A percentile compares a stretch with the other conserved stretches of the same genome.
Conservation (phyloP, 2,113 vertebrate genomes). For the Macquaria ambigua region DNA sequence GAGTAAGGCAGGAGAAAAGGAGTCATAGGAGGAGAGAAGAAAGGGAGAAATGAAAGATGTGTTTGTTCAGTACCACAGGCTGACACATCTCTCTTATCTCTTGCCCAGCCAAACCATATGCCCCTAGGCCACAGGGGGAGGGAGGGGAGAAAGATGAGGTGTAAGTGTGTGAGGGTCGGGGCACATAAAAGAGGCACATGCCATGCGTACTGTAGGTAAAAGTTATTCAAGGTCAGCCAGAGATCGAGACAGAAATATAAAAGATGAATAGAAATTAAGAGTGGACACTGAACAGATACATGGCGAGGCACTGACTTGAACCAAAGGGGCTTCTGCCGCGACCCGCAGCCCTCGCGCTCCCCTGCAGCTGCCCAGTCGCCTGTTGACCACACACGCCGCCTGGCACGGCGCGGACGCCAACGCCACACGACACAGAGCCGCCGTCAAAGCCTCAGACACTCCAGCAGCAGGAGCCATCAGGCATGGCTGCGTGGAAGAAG, state of each 20-base stretch:
- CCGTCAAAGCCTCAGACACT: conserved; percentile 72
- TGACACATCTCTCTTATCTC: conserved; percentile 93
- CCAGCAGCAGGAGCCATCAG: conserved; percentile 71
- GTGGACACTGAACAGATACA: conserved; percentile 16
- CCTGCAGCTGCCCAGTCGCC: conserved; percentile 38
- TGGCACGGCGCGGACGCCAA: conserved; percentile 69
- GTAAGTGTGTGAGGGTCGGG: conserved; percentile 45
- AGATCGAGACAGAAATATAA: background rate
- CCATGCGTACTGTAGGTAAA: conserved; percentile 28
- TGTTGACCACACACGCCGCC: conserved; percentile 79
- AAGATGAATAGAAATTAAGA: conserved; percentile 29
- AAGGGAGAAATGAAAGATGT: conserved; percentile 76
- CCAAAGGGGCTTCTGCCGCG: conserved; percentile 37
- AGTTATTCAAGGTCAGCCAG: conserved; percentile 65
- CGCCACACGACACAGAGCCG: conserved; percentile 69
- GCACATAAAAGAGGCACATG: conserved; percentile 48
- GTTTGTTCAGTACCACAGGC: conserved; percentile 77
- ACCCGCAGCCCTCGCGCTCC: conserved; percentile 12
- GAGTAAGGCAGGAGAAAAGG: conserved; percentile 24
- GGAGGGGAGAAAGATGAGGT: conserved; percentile 63
- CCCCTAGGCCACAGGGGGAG: conserved; percentile 83
- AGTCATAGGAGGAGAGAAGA: conserved; percentile 54
- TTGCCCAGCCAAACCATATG: conserved; percentile 92
- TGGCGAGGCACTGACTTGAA: conserved; percentile 44
- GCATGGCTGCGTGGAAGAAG: conserved; percentile 36